These are phyloP conservation scores for Arizona elegans DNA, from an alignment of 2,113 vertebrate genomes.

Conservation along the genomic window DNA sequence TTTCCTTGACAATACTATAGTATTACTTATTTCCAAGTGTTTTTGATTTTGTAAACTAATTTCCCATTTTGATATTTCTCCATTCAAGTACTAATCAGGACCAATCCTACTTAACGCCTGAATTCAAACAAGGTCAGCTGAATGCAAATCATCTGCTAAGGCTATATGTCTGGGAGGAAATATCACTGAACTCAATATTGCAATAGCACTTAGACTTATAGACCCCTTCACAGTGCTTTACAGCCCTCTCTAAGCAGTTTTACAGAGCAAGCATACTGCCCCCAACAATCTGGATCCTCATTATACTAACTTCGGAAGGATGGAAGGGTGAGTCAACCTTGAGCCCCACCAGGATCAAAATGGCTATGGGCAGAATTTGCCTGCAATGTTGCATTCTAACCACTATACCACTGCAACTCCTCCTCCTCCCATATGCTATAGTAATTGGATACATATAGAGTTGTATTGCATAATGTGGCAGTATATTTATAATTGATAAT, in stretches of 20 bases:
- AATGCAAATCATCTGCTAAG: not conserved
- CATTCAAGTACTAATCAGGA: not conserved
- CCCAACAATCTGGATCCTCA: not conserved
- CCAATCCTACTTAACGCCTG: not conserved
- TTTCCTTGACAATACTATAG: not conserved
- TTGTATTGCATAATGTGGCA: not conserved
- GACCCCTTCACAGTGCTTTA: not conserved
- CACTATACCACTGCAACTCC: no score
- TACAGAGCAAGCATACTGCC: not conserved
- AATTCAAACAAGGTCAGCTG: not conserved
- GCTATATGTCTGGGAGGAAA: not conserved
- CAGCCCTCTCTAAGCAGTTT: not conserved
- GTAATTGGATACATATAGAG: not conserved
- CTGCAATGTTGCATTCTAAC: no score
- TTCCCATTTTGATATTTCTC: not conserved
- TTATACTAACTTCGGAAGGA: no score
- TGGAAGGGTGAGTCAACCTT: no score
- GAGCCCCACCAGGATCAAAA: no score
- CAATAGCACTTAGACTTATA: not conserved
- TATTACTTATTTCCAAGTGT: not conserved
- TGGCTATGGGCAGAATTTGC: no score
- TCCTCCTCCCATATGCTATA: not conserved
- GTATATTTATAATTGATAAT: not conserved
- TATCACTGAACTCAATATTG: not conserved
- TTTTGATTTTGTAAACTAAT: not conserved